phyloP scores from a whole-genome alignment of 2,797 vertebrate species.

The Cynopterus sphinx region DNA sequence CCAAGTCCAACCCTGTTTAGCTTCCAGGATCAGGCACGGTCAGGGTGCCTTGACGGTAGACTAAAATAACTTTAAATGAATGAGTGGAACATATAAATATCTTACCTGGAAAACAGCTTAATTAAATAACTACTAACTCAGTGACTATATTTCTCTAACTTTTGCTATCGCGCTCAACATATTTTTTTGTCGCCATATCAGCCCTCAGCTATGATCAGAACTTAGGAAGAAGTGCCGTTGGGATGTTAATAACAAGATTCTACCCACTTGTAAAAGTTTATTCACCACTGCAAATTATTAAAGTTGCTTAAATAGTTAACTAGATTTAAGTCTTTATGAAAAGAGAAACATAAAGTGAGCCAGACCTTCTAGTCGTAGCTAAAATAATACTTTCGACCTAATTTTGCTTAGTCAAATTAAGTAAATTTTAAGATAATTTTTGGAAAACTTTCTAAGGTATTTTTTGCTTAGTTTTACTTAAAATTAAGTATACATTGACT shows the following conservation, averaged over 20 bases:
- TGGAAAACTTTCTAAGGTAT: conserved; percentile 18
- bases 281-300: background rate
- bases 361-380: background rate
- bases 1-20: no score
- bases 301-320: conserved; percentile 16
- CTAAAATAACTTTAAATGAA: background rate
- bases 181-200: background rate
- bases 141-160: background rate
- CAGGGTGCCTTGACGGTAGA: no score
- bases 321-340: background rate
- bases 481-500: conserved; percentile 43
- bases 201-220: background rate
- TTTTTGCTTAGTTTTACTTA: conserved; percentile 23
- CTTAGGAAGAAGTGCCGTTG: background rate
- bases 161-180: background rate
- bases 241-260: background rate
- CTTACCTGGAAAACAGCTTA: background rate
- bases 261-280: background rate
- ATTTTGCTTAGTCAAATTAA: conserved; percentile 2
- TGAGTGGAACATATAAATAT: background rate
- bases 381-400: conserved; percentile 25
- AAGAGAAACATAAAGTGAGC: conserved; percentile 6
- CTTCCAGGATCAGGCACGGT: no score
- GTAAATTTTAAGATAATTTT: conserved; percentile 36
- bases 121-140: background rate